Conservation (phyloP, 1,140 invertebrate species). For the Panonychus citri region DNA sequence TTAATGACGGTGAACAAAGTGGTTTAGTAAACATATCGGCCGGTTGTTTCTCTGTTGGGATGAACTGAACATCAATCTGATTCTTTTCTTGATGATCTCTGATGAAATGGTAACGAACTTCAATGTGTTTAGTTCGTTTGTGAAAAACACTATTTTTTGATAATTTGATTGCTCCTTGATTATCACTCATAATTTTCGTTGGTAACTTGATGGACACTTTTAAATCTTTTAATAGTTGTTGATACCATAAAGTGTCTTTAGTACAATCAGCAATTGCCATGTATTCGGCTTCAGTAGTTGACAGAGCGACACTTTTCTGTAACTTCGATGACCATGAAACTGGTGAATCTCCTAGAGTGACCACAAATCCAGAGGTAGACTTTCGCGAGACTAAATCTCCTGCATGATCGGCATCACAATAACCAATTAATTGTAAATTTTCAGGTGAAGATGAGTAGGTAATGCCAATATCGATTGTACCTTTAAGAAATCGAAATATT, state of each 20-base stretch:
- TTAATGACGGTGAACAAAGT: too few species aligned
- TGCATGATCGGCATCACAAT: constrained; percentile 25
- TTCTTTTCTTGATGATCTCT: constrained; percentile 12
- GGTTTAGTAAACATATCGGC: not conserved
- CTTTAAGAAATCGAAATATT: too few species aligned
- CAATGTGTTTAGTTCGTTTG: constrained; percentile 21
- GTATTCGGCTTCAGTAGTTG: too few species aligned
- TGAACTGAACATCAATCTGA: not conserved
- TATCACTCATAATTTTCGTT: constrained; percentile 14
- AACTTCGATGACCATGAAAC: constrained; percentile 13
- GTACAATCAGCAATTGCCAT: constrained; percentile 9
- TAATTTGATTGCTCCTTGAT: too few species aligned
- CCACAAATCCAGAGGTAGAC: constrained; percentile 16
- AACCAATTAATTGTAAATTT: too few species aligned
- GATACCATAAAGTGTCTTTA: constrained; percentile 17
- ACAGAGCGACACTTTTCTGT: constrained; percentile 8
- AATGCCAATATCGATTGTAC: too few species aligned
- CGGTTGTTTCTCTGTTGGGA: not conserved
- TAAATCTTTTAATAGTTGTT: too few species aligned
- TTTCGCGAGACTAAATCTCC: constrained; percentile 17
- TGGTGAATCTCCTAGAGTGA: constrained; percentile 16
- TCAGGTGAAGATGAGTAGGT: too few species aligned
- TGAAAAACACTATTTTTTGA: constrained; percentile 19
- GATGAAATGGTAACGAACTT: constrained; percentile 21
- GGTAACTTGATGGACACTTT: too few species aligned